phyloP scores from a whole-genome alignment of 2,888 invertebrate species.

The Rhamnusium bicolor region DNA sequence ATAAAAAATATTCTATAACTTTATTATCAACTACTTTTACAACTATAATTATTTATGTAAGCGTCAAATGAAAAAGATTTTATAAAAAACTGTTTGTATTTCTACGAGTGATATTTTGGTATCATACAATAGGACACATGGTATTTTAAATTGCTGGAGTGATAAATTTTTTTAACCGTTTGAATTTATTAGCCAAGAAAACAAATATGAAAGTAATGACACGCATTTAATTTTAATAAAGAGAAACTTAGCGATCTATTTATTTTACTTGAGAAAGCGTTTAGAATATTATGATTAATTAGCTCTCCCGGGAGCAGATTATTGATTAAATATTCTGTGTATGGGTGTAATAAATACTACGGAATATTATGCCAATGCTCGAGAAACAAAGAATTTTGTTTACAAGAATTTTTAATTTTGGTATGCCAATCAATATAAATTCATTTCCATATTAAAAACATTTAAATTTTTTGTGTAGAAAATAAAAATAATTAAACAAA shows the following conservation, averaged over 20 bases:
- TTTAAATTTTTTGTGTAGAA: no score
- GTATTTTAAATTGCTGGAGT: no score
- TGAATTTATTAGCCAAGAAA: no score
- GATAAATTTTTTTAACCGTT: no score
- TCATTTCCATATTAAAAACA: not conserved
- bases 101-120: no score
- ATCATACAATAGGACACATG: no score
- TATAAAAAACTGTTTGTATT: no score
- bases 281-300: not conserved
- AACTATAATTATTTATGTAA: no score
- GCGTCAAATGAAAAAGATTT: no score
- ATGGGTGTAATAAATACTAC: not conserved
- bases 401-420: not conserved
- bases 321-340: not conserved
- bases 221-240: not conserved
- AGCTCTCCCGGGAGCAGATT: not conserved
- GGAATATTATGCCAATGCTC: not conserved
- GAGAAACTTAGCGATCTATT: not conserved
- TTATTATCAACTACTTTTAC: no score
- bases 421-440: not conserved
- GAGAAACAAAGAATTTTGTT: not conserved
- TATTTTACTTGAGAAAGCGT: not conserved
- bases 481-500: no score
- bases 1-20: no score
- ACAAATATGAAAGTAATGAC: not conserved